Conservation (phyloP, 2,888 invertebrate genomes). For the Tetranychus piercei region DNA sequence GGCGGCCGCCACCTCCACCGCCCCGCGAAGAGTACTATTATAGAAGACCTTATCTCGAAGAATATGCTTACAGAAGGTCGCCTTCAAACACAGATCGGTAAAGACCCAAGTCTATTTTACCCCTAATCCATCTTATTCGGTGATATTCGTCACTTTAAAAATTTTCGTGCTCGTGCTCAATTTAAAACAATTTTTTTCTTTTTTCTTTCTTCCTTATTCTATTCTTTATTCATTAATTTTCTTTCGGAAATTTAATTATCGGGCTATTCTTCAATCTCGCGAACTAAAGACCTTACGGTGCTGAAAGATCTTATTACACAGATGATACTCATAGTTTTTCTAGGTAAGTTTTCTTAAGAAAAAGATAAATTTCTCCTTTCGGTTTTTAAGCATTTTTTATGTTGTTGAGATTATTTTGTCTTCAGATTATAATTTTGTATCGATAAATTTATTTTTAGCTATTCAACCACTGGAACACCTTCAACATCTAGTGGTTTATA, state of each 20-base stretch:
- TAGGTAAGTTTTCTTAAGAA: too few species aligned
- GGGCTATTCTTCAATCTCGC: too few species aligned
- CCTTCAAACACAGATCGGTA: conserved; percentile 19
- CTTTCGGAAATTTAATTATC: neutral
- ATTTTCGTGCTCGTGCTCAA: neutral
- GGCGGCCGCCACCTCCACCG: conserved; percentile 23
- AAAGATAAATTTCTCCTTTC: too few species aligned
- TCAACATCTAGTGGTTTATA: too few species aligned
- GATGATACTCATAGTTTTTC: too few species aligned
- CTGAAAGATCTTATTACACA: too few species aligned
- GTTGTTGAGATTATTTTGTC: too few species aligned
- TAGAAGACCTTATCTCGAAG: conserved; percentile 22
- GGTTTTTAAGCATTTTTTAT: too few species aligned
- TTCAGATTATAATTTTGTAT: too few species aligned
- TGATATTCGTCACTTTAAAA: neutral
- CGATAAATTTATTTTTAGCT: too few species aligned
- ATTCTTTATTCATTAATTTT: neutral
- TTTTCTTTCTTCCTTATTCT: neutral
- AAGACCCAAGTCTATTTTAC: neutral
- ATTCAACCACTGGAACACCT: too few species aligned
- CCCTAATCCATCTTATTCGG: neutral
- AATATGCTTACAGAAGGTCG: conserved; percentile 20
- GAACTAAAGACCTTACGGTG: too few species aligned
- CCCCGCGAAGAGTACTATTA: conserved; percentile 24
- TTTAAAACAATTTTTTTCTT: neutral